These are phyloP conservation scores for Amorpha juglandis DNA, from an alignment of 2,888 invertebrate species.

Conservation along the genomic window DNA sequence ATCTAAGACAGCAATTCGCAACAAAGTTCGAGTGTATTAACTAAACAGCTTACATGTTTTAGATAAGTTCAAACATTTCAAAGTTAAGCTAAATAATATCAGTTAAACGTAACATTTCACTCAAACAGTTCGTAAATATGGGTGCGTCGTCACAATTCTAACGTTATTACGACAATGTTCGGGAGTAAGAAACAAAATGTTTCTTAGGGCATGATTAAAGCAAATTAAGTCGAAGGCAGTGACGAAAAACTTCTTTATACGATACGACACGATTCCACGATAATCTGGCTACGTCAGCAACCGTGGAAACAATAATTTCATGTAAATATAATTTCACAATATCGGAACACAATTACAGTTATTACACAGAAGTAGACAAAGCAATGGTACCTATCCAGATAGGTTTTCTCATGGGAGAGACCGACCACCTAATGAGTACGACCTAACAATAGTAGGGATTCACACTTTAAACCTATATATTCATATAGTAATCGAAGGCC, in stretches of 20 bases:
- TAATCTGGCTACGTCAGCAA: not conserved
- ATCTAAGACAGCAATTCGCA: not conserved
- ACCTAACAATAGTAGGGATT: no score
- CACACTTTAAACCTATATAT: no score
- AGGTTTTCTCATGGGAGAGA: no score
- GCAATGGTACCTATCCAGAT: no score
- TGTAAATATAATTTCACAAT: no score
- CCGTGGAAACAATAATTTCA: not conserved
- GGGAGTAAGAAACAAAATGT: conserved; percentile 55
- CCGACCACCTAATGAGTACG: no score
- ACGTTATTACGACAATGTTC: conserved; percentile 49
- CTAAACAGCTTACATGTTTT: conserved; percentile 52
- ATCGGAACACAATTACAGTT: no score
- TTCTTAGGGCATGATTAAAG: conserved; percentile 62
- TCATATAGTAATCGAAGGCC: no score
- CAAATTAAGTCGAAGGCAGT: conserved; percentile 59
- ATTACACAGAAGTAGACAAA: no score
- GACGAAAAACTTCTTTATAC: conserved; percentile 36
- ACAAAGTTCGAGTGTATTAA: not conserved
- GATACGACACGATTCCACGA: conserved; percentile 32
- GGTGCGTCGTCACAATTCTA: conserved; percentile 40
- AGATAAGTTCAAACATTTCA: conserved; percentile 27
- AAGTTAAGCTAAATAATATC: conserved; percentile 32
- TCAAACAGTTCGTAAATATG: conserved; percentile 41
- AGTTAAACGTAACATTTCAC: conserved; percentile 41